Base-by-base conservation (phyloP, 2,797 vertebrate species). In the Limosa lapponica region DNA sequence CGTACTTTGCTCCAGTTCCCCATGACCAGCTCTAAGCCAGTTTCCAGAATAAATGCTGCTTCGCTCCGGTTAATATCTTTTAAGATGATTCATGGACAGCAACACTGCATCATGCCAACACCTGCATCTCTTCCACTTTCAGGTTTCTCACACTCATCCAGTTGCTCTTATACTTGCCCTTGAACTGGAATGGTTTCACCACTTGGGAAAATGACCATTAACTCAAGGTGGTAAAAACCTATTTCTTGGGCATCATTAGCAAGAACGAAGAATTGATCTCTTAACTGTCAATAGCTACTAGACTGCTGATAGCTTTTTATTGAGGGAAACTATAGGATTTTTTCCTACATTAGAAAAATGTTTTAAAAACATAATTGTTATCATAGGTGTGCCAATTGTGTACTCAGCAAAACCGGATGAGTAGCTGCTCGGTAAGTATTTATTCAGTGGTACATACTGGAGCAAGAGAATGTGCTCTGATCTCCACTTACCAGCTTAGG, bases 211-310 rank as follows among this genome's bases (percentile, higher is more conserved):
- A 46, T 4, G 39, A 8, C 67, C 79, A 36, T 87, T 88, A 70
- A 66, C 55, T 62, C 39, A 8, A 43, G 72, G 75, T 80, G 92
- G 59, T 78, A 62, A 77, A 93, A 94, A 43, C 54, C 85, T 51
- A 36, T 86, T 91, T 93, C 79, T 91, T 67, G 30, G 48, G 27
- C 10, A 1, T 92, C 81, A 43, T 93, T 65, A 96, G 57, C 52
- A 64, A 34, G 87, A 52, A 90, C 16, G 58, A 22, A 54, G 90
- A 90, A 87, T 93, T 54, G 81, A 93, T 96, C 90, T 12, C 37
- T 36, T 5, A 2, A 4, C 80, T 67, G 77, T 74, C 77, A 16
- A 71, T 88, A 23, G 57, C 69, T 27, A 78, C 80, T 74, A 59
- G 92, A 41, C 88, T 28, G 83, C 83, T 93, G 95, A 44, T 66